These are phyloP conservation scores for Phymanthus crucifer DNA, from an alignment of 92 coral and sea anemone species.

Conservation along the genomic window DNA sequence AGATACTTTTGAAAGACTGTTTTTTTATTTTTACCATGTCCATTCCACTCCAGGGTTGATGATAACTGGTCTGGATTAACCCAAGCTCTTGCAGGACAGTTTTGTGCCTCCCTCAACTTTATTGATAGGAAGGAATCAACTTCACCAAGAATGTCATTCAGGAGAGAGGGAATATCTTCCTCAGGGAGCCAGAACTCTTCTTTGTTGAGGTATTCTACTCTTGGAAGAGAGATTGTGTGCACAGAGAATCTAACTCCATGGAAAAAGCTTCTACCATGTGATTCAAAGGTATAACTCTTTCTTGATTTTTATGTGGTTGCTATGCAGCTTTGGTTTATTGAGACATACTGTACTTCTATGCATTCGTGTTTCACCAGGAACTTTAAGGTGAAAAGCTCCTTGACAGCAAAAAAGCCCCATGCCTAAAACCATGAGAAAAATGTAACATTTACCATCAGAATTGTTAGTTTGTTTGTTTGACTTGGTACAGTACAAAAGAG, in stretches of 20 bases:
- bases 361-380: too few relatives aligned
- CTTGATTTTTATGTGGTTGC: too few relatives aligned
- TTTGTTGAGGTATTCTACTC: slow-evolving; percentile 79
- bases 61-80: slow-evolving; percentile 94
- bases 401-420: too few relatives aligned
- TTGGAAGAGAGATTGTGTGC: slow-evolving; percentile 91
- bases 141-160: slow-evolving; percentile 81
- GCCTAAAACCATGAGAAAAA: too few relatives aligned
- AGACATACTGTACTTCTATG: too few relatives aligned
- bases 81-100: slow-evolving; percentile 94
- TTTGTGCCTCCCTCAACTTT: slow-evolving; percentile 96
- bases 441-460: too few relatives aligned
- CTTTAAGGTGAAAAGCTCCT: too few relatives aligned
- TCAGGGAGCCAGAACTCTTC: slow-evolving; percentile 52
- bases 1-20: too few relatives aligned
- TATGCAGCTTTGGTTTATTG: too few relatives aligned
- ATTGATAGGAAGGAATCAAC: slow-evolving; percentile 87
- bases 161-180: slow-evolving; percentile 79
- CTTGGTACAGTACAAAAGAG: too few relatives aligned
- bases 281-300: slow-evolving; percentile 94
- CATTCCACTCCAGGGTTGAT: slow-evolving; percentile 61
- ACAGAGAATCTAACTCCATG: slow-evolving; percentile 98
- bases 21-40: neutral
- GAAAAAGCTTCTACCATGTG: slow-evolving; percentile 97
- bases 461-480: too few relatives aligned